Evolutionary conservation across 1,140 invertebrate genomes (phyloP).

Genomic region (Drosophila albomicans): DNA sequence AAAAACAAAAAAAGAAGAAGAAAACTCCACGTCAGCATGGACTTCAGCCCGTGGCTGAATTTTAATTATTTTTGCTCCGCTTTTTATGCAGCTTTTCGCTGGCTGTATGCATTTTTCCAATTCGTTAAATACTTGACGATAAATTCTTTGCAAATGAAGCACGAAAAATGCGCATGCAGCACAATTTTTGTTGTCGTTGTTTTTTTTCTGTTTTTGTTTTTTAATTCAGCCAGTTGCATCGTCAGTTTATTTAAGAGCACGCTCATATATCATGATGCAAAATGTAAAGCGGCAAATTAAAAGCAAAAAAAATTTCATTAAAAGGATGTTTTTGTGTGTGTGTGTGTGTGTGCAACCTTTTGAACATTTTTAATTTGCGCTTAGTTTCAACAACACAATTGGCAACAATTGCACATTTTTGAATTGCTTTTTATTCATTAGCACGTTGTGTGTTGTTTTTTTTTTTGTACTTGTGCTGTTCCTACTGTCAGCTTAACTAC

Average conservation of each 20-base stretch:
- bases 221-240: not conserved
- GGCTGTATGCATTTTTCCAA: constrained; percentile 9
- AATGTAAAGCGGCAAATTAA: no score
- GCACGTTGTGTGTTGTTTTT: constrained; percentile 9
- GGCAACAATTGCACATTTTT: constrained; percentile 53
- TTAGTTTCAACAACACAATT: constrained; percentile 41
- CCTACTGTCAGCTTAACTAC: constrained; percentile 20
- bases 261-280: no score
- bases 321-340: not conserved
- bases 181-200: not conserved
- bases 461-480: constrained; percentile 3
- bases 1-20: not conserved
- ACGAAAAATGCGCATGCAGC: not conserved
- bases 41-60: not conserved
- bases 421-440: constrained; percentile 22
- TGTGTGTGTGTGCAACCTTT: not conserved
- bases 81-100: constrained; percentile 1
- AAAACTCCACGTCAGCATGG: not conserved
- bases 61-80: constrained; percentile 12
- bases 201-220: not conserved
- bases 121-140: constrained; percentile 2
- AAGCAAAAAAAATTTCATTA: not conserved
- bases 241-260: not conserved
- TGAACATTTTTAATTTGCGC: constrained; percentile 54
- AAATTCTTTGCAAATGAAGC: not conserved